Percentiles rank a stretch among this genome's conserved stretches.
Conservation (phyloP, 2,113 vertebrate species). For the Perca fluviatilis region DNA sequence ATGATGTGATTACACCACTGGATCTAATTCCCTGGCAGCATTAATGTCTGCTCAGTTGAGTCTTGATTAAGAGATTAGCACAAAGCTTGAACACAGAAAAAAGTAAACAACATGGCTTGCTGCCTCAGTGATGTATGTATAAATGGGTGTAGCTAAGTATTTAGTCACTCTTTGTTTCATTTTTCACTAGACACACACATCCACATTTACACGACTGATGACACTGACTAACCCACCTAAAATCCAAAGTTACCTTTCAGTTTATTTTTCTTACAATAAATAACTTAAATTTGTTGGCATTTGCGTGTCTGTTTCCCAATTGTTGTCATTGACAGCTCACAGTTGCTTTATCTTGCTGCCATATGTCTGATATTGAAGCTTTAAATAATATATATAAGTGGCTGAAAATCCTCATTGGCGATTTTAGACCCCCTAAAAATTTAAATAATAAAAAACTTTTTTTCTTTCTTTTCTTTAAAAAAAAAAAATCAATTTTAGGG, state of each 20-base stretch:
- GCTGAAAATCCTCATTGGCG: not conserved
- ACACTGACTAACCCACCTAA: not conserved
- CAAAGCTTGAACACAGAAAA: not conserved
- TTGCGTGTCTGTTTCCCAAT: not conserved
- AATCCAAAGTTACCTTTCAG: not conserved
- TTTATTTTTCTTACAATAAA: not conserved
- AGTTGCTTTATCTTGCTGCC: not conserved
- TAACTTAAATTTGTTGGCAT: not conserved
- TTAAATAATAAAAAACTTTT: too few relatives aligned
- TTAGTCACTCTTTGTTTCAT: not conserved
- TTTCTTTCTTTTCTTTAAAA: too few relatives aligned
- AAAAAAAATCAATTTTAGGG: too few relatives aligned
- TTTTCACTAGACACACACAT: not conserved
- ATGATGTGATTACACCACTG: not conserved
- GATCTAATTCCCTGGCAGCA: slow-evolving; percentile 4
- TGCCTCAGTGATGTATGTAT: not conserved
- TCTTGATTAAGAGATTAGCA: not conserved
- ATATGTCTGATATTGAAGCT: not conserved
- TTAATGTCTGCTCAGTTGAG: slow-evolving; percentile 1
- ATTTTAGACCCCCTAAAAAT: too few relatives aligned
- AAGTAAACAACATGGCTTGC: not conserved
- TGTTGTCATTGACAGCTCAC: not conserved
- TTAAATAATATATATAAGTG: not conserved
- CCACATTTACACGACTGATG: not conserved
- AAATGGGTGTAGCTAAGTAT: not conserved